Percentiles rank a stretch among this genome's conserved stretches.
Conservation (phyloP, 2,888 invertebrate genomes). For the Thelaira solivaga region DNA sequence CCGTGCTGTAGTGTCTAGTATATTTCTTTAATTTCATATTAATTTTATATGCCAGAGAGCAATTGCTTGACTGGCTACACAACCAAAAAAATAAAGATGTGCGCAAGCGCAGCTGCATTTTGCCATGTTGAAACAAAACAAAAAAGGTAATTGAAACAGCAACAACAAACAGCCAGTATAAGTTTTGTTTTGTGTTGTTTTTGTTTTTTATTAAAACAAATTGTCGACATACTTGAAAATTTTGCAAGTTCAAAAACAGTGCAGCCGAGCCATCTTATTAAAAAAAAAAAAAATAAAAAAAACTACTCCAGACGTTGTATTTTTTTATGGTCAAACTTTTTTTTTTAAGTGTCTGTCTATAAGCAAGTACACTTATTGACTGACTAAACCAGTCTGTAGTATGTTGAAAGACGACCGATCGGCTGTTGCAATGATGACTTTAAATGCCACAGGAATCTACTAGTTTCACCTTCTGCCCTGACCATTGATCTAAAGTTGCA, state of each 20-base stretch:
- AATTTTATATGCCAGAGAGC: background rate
- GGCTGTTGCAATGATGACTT: constrained; percentile 53
- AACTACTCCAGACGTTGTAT: constrained; percentile 39
- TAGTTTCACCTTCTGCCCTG: constrained; percentile 41
- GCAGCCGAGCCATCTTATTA: background rate
- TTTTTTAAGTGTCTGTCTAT: constrained; percentile 6
- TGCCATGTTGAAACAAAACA: constrained; percentile 11
- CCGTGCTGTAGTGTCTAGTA: constrained; percentile 1
- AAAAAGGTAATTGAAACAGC: background rate
- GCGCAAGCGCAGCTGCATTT: constrained; percentile 59
- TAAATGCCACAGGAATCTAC: constrained; percentile 51
- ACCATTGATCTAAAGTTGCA: constrained; percentile 44
- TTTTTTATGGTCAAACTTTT: constrained; percentile 52
- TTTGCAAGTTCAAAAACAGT: constrained; percentile 38
- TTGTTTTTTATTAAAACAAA: constrained; percentile 58
- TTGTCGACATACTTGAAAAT: constrained; percentile 54
- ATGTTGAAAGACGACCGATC: background rate
- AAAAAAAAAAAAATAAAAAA: constrained; percentile 34
- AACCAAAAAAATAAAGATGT: constrained; percentile 26
- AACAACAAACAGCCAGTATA: constrained; percentile 6
- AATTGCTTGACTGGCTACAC: constrained; percentile 19
- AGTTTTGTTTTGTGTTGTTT: constrained; percentile 5
- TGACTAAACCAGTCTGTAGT: constrained; percentile 3
- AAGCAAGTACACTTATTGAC: constrained; percentile 1
- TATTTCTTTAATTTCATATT: constrained; percentile 26